Conservation (phyloP, 2,797 vertebrate species). For the Pyrrhura leucotis region DNA sequence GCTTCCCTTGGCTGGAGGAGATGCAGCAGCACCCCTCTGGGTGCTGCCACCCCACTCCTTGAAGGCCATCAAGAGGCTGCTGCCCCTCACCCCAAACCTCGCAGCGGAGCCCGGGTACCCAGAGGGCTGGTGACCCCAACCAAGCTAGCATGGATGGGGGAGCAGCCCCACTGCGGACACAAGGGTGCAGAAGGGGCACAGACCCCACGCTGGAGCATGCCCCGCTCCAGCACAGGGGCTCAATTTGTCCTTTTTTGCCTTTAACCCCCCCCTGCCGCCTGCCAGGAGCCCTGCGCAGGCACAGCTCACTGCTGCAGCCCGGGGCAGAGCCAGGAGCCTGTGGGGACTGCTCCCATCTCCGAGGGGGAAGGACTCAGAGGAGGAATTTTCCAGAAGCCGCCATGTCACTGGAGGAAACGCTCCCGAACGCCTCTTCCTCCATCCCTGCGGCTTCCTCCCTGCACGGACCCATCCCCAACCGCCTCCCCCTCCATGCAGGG, state of each 20-base stretch:
- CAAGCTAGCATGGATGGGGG: accelerated
- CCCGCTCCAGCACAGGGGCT: background rate
- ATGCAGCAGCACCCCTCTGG: background rate
- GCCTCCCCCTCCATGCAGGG: background rate
- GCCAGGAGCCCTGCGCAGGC: background rate
- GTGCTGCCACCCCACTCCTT: accelerated
- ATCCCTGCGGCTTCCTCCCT: background rate
- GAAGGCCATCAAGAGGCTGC: background rate
- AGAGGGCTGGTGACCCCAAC: background rate
- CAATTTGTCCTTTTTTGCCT: background rate
- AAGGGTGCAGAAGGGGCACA: background rate
- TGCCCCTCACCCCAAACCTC: background rate
- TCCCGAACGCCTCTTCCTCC: background rate
- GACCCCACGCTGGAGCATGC: accelerated
- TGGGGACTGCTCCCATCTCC: background rate
- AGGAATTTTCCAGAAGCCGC: constrained; percentile 26
- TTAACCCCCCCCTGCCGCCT: background rate
- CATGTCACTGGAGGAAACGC: background rate
- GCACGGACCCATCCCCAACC: accelerated
- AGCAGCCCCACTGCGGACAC: accelerated
- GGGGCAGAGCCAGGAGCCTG: background rate
- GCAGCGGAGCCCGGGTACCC: background rate
- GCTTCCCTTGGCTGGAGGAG: background rate
- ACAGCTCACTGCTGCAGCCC: background rate
- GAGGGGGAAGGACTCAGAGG: background rate